These are phyloP conservation scores for Eristalinus sepulchralis DNA, from an alignment of 2,888 invertebrate genomes.

Conservation along the genomic window DNA sequence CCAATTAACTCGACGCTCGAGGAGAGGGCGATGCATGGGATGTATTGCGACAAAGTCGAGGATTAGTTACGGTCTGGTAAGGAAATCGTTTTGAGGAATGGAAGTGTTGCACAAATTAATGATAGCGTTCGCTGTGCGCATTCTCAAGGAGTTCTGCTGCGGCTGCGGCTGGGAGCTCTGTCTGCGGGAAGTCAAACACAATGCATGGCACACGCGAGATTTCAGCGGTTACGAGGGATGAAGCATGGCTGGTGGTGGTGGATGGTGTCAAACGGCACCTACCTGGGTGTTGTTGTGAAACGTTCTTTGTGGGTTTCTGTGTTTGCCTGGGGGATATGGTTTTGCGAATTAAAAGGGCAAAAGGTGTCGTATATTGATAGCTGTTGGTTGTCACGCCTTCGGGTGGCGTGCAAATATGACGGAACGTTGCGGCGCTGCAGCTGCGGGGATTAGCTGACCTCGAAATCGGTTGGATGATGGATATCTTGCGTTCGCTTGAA, in stretches of 20 bases:
- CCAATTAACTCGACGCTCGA: conserved; percentile 57
- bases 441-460: neutral
- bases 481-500: neutral
- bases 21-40: conserved; percentile 39
- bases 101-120: conserved; percentile 68
- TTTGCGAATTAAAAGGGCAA: conserved; percentile 50
- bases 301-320: neutral
- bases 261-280: conserved; percentile 5
- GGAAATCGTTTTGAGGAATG: conserved; percentile 62
- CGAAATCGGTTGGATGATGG: neutral
- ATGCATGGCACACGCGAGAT: conserved; percentile 53
- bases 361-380: conserved; percentile 39
- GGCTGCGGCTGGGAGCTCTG: neutral
- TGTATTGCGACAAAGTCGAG: conserved; percentile 65
- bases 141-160: conserved; percentile 24
- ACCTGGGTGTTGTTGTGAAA: conserved; percentile 33
- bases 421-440: neutral
- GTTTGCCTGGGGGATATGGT: conserved; percentile 19
- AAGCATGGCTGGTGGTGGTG: conserved; percentile 31
- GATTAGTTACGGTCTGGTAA: conserved; percentile 71
- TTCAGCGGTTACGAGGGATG: conserved; percentile 21
- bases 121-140: conserved; percentile 28
- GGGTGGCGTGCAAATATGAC: neutral
- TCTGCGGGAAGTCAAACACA: neutral
- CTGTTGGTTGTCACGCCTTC: conserved; percentile 11